A percentile compares a stretch with the other conserved stretches of the same genome.
Evolutionary conservation across 2,113 vertebrate species (phyloP).

Genomic region (Archocentrus centrarchus): DNA sequence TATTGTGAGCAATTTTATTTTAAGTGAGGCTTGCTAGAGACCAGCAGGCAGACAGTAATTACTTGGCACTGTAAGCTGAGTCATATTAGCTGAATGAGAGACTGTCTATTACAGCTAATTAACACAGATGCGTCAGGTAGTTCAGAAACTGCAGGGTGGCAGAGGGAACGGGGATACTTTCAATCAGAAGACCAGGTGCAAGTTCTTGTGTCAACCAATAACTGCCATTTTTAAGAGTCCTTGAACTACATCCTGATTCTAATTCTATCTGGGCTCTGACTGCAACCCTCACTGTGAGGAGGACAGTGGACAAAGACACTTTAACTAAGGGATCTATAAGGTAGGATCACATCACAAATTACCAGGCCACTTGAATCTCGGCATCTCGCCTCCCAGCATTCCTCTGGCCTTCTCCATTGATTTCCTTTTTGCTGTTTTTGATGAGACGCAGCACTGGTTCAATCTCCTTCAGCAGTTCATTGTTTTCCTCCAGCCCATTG

Average conservation of each 20-base stretch:
- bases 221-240: conserved; percentile 8
- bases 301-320: conserved; percentile 31
- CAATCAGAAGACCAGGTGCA: conserved; percentile 29
- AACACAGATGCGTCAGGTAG: conserved; percentile 44
- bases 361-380: conserved; percentile 95
- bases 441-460: conserved; percentile 92
- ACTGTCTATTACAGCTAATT: conserved; percentile 33
- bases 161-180: conserved; percentile 6
- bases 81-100: conserved; percentile 43
- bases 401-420: conserved; percentile 81
- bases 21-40: conserved; percentile 23
- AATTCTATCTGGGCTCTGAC: conserved; percentile 13
- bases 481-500: conserved; percentile 86
- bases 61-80: conserved; percentile 45
- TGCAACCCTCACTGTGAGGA: neutral
- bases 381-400: conserved; percentile 84
- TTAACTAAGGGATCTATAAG: conserved; percentile 34
- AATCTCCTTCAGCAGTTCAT: conserved; percentile 92
- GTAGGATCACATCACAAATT: conserved; percentile 63
- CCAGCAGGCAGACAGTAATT: conserved; percentile 44
- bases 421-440: conserved; percentile 81
- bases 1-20: conserved; percentile 13
- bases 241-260: conserved; percentile 30
- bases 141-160: conserved; percentile 18
- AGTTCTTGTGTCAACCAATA: conserved; percentile 25